These are phyloP conservation scores for Steinernema hermaphroditum DNA, from an alignment of 2,888 invertebrate genomes.

Conservation along the genomic window DNA sequence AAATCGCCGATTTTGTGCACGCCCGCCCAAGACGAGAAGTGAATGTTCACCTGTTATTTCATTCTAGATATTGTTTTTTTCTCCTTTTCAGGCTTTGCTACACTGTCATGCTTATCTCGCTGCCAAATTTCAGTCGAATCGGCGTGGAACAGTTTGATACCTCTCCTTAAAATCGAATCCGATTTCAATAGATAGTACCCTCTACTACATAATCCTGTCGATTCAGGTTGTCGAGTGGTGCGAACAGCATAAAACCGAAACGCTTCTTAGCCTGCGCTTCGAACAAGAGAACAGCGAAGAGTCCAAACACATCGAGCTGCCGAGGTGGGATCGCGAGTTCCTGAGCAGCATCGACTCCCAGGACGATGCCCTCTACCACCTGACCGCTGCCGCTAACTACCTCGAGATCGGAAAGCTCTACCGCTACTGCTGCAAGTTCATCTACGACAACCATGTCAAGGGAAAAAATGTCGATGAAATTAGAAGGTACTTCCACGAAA, in stretches of 20 bases:
- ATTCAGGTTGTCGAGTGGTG: conserved; percentile 19
- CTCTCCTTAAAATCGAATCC: too few relatives aligned
- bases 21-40: too few relatives aligned
- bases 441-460: conserved; percentile 17
- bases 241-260: background rate
- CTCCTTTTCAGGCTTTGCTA: too few relatives aligned
- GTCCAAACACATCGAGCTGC: background rate
- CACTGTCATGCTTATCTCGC: too few relatives aligned
- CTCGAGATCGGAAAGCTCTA: background rate
- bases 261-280: background rate
- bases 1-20: too few relatives aligned
- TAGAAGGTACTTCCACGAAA: background rate
- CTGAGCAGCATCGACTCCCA: background rate
- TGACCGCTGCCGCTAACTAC: background rate
- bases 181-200: too few relatives aligned
- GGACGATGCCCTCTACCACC: background rate
- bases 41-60: too few relatives aligned
- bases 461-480: background rate
- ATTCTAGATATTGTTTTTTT: too few relatives aligned
- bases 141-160: too few relatives aligned
- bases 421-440: conserved; percentile 22
- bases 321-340: background rate
- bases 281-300: background rate
- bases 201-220: too few relatives aligned
- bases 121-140: too few relatives aligned